Conservation (phyloP, 2,113 vertebrate species). For the Theristicus caerulescens region DNA sequence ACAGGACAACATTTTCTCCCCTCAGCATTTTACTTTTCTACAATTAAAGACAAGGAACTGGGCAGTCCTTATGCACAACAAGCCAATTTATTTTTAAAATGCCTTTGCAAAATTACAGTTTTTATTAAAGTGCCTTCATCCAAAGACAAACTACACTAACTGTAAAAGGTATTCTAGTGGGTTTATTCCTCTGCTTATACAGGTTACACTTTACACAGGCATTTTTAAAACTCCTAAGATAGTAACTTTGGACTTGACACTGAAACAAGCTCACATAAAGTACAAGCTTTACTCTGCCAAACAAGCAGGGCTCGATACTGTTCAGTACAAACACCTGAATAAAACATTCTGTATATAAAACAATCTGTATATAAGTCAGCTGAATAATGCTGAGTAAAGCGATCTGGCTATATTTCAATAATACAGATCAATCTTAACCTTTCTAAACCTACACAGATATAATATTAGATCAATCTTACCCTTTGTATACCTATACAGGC, state of each 20-base stretch:
- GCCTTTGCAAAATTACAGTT: not conserved
- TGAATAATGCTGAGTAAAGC: not conserved
- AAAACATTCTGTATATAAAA: not conserved
- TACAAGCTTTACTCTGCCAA: not conserved
- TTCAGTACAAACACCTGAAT: not conserved
- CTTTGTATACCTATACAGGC: not conserved
- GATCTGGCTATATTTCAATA: not conserved
- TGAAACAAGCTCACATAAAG: not conserved
- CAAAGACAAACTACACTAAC: not conserved
- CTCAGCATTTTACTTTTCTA: not conserved
- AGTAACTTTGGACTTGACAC: not conserved
- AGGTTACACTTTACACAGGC: not conserved
- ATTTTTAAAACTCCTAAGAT: not conserved
- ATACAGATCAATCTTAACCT: not conserved
- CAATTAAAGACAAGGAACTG: not conserved
- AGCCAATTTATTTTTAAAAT: constrained; percentile 5
- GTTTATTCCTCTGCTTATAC: not conserved
- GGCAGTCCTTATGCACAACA: not conserved
- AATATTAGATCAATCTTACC: not conserved
- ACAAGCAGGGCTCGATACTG: not conserved
- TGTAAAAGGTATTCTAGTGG: not conserved
- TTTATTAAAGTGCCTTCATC: not conserved
- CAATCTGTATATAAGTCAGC: not conserved
- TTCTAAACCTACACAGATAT: not conserved
- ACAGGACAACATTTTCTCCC: not conserved